Evolutionary conservation across 2,888 invertebrate genomes (phyloP).

Genomic region (Yponomeuta malinellus): DNA sequence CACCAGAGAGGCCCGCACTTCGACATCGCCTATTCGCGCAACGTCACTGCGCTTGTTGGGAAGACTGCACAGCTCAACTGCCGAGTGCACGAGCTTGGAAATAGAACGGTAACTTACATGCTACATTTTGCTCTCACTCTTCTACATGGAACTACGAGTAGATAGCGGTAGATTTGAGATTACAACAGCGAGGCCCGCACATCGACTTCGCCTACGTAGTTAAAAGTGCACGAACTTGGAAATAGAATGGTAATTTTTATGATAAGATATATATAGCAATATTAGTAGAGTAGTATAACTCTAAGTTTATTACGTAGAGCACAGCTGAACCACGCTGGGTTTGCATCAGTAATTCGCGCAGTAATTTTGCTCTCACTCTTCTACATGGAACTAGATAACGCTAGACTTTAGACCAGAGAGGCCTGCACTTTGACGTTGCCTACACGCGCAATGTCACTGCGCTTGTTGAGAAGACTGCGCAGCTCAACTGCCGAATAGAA

Average conservation of each 20-base stretch:
- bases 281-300: too few relatives aligned
- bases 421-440: constrained; percentile 82
- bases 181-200: constrained; percentile 78
- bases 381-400: constrained; percentile 45
- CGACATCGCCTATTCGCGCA: constrained; percentile 81
- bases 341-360: too few relatives aligned
- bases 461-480: constrained; percentile 84
- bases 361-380: too few relatives aligned
- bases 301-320: too few relatives aligned
- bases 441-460: constrained; percentile 86
- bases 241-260: constrained; percentile 79
- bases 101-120: constrained; percentile 78
- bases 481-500: constrained; percentile 77
- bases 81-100: constrained; percentile 84
- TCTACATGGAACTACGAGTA: too few relatives aligned
- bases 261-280: too few relatives aligned
- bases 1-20: constrained; percentile 81
- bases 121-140: neutral
- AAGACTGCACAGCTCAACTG: constrained; percentile 86
- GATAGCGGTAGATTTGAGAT: constrained; percentile 31
- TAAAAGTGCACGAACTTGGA: constrained; percentile 80
- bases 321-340: too few relatives aligned
- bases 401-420: constrained; percentile 70
- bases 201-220: constrained; percentile 78
- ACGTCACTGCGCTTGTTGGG: constrained; percentile 86